phyloP scores from a whole-genome alignment of 2,888 invertebrate species.

The Perdita meconis region DNA sequence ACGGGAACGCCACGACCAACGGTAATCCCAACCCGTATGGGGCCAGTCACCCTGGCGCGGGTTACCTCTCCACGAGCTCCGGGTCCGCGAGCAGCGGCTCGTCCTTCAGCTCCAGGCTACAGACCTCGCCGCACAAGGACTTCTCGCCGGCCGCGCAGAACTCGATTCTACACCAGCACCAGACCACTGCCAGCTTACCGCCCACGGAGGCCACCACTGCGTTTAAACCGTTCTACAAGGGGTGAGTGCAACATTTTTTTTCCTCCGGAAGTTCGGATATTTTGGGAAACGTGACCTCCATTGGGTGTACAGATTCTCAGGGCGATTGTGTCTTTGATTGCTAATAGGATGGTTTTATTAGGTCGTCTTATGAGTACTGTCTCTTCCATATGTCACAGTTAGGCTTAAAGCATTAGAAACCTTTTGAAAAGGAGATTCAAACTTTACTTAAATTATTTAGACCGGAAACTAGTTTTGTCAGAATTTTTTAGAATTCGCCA shows the following conservation, averaged over 20 bases:
- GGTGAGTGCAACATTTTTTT: constrained; percentile 86
- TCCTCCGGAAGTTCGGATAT: not conserved
- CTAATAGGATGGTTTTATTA: not conserved
- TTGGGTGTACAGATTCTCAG: not conserved
- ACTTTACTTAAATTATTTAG: no score
- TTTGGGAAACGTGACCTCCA: not conserved
- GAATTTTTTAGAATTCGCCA: no score
- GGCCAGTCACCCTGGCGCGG: constrained; percentile 84
- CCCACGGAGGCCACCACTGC: constrained; percentile 86
- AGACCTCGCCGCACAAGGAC: constrained; percentile 84
- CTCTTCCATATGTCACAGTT: no score
- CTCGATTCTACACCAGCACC: constrained; percentile 81
- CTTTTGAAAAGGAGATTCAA: no score
- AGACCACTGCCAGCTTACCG: constrained; percentile 81
- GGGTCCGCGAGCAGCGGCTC: constrained; percentile 86
- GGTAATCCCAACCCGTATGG: constrained; percentile 78
- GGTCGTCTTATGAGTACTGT: no score
- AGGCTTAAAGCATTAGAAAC: no score
- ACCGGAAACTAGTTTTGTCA: no score
- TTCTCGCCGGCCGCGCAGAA: constrained; percentile 80
- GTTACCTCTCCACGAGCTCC: constrained; percentile 85
- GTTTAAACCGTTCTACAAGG: constrained; percentile 96
- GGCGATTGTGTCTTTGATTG: not conserved
- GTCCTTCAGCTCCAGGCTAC: constrained; percentile 85
- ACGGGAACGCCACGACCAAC: constrained; percentile 78